Base-by-base conservation (phyloP, 2,113 vertebrate species). In the Percina caprodes region DNA sequence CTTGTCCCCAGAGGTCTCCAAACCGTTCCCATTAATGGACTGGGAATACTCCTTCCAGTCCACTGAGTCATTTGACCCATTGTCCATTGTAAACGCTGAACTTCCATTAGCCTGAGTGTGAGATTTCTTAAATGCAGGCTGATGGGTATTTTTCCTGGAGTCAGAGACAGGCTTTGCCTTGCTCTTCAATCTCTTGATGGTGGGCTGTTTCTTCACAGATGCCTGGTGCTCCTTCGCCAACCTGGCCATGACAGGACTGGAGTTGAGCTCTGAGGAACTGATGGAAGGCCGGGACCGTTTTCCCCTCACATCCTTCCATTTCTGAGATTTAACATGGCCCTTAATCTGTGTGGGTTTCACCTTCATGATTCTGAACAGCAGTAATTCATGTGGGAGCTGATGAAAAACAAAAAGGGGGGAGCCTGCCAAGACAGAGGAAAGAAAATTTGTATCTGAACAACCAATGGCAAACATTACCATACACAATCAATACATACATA, bases 121-220 rank as follows among this genome's bases (percentile, higher is more conserved):
- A 0, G 82, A 26, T 16, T 85, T 88, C 26, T 84, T 78, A 16
- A 2, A 0, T 51, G 30, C 63, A 33, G 79, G 33, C 65, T 74
- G 75, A n/a, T 63, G 6, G 24, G 59, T 8, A 51, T 3, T 69
- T 39, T 65, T 79, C 35, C 87, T 88, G 9, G 67, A 6, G 18
- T 86, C 75, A 0, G 77, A 39, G 2, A 92, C 83, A 1, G 89
- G 13, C 60, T 93, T 94, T 1, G 86, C 60, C 24, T 91, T 89
- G 0, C 69, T 94, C 86, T 93, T 92, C n/a, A 95, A 78, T 54
- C 94, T 91, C 78, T 96, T 96, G 1, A 95, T 56, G 3, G 7
- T 45, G 5, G 88, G 24, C 65, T 94, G 94, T 67, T 92, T 94
- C 76, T 86, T 94, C 69, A 77, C 39, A 9, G 83, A 61, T 3